Conservation (phyloP, 2,888 invertebrate species). For the Hirtodrosophila histrioides region DNA sequence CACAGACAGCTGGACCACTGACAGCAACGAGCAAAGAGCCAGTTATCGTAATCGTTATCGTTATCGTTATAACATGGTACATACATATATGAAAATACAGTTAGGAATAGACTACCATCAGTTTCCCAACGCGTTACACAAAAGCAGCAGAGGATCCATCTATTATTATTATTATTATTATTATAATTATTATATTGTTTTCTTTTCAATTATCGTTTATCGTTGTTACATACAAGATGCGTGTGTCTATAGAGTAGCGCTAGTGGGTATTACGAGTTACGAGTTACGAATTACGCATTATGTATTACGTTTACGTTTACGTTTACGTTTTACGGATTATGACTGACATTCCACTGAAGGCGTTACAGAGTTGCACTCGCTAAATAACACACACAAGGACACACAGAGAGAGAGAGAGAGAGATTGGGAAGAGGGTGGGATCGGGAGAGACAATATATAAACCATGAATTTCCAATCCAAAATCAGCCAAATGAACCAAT, state of each 20-base stretch:
- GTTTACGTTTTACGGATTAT: constrained; percentile 24
- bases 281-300: constrained; percentile 31
- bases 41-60: constrained; percentile 43
- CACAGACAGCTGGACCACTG: constrained; percentile 48
- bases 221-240: constrained; percentile 66
- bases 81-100: constrained; percentile 39
- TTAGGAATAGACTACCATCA: constrained; percentile 24
- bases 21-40: constrained; percentile 39
- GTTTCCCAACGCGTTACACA: constrained; percentile 40
- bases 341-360: constrained; percentile 56
- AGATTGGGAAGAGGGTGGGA: not conserved
- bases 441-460: constrained; percentile 1
- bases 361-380: constrained; percentile 44
- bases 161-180: constrained; percentile 10
- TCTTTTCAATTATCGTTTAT: not conserved
- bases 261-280: constrained; percentile 40
- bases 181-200: constrained; percentile 17
- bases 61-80: constrained; percentile 19
- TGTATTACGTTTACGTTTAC: constrained; percentile 19
- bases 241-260: constrained; percentile 50
- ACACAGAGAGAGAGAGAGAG: constrained; percentile 7
- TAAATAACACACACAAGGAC: constrained; percentile 15
- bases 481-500: constrained; percentile 19
- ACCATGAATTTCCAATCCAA: constrained; percentile 15
- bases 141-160: constrained; percentile 34